Conservation (phyloP, 2,113 vertebrate genomes). For the Apaloderma vittatum region DNA sequence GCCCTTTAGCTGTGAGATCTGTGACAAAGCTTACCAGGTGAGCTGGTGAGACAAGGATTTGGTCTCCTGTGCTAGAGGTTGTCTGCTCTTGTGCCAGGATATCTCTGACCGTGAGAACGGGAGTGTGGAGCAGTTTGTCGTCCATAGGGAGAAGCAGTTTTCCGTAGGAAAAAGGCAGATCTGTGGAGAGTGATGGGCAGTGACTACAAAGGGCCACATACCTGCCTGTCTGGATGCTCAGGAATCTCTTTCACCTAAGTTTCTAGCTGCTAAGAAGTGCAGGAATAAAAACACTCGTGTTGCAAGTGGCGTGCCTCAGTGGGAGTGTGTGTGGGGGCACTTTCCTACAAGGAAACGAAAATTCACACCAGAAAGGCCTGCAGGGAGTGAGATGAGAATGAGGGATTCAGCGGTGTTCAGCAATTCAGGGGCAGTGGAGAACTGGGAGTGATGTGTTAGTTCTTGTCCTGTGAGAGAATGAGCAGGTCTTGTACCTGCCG, state of each 20-base stretch:
- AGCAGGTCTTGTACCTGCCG: neutral
- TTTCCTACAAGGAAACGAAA: neutral
- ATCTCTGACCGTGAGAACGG: neutral
- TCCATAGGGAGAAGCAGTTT: too few relatives aligned
- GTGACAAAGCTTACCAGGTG: conserved; percentile 91
- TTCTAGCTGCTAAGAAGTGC: neutral
- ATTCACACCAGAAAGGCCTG: neutral
- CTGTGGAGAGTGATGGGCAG: neutral
- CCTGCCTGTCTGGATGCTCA: neutral
- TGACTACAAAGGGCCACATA: neutral
- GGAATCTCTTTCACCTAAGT: neutral
- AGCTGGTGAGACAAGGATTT: neutral
- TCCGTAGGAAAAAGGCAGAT: neutral
- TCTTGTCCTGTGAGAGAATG: neutral
- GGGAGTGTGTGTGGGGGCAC: neutral
- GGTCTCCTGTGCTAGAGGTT: neutral
- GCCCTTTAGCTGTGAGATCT: conserved; percentile 90
- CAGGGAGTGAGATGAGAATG: neutral
- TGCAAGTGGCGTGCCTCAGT: neutral
- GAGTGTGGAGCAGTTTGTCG: too few relatives aligned
- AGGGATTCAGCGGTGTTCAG: neutral
- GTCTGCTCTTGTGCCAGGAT: neutral
- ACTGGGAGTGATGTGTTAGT: neutral
- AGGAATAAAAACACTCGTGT: neutral
- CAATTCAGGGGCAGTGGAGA: neutral